A percentile compares a stretch with the other conserved stretches of the same genome.
phyloP scores from a whole-genome alignment of 2,888 invertebrate species.

The Calameuta pallipes region DNA sequence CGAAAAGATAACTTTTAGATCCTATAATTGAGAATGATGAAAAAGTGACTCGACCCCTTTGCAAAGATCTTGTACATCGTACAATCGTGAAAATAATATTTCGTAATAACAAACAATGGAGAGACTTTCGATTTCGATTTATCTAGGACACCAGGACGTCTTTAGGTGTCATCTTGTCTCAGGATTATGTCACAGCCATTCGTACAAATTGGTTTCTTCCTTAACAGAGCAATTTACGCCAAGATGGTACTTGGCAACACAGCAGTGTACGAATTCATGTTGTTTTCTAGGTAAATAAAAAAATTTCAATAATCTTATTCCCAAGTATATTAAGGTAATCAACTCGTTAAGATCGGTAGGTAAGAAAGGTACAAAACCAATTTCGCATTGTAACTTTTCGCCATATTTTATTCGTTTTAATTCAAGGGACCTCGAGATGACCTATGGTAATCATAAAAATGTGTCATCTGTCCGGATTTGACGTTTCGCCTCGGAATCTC shows the following conservation, averaged over 20 bases:
- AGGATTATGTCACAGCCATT: neutral
- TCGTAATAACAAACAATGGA: neutral
- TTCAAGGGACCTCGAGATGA: neutral
- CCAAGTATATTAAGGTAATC: no score
- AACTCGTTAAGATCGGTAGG: no score
- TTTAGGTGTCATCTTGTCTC: neutral
- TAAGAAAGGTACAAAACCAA: no score
- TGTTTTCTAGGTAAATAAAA: neutral
- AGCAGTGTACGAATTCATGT: neutral
- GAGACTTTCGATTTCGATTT: constrained; percentile 7
- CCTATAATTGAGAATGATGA: neutral
- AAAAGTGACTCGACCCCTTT: neutral
- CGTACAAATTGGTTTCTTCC: neutral
- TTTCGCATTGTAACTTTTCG: no score
- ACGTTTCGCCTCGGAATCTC: neutral
- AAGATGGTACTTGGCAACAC: neutral
- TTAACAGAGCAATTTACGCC: neutral
- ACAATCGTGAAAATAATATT: neutral
- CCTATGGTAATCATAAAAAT: neutral
- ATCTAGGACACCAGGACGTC: neutral
- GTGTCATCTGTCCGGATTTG: neutral
- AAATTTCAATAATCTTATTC: no score
- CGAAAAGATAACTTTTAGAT: neutral
- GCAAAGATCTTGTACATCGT: neutral
- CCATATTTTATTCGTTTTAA: no score